phyloP scores from a whole-genome alignment of 2,888 invertebrate species.

The Chydorus sphaericus region DNA sequence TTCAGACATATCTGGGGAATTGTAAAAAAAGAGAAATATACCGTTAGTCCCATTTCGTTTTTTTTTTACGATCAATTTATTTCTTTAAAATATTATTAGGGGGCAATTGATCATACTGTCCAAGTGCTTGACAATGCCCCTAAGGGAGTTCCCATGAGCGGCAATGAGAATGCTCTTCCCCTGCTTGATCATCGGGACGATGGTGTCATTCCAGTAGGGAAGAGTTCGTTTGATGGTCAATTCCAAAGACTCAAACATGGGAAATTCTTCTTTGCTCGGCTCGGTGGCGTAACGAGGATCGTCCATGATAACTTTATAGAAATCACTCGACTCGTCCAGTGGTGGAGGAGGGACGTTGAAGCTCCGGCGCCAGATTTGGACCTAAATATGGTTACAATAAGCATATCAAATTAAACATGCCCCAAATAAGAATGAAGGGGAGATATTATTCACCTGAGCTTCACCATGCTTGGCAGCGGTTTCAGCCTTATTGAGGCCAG shows the following conservation, averaged over 20 bases:
- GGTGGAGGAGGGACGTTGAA: slow-evolving; percentile 68
- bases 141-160: slow-evolving; percentile 71
- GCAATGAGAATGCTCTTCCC: slow-evolving; percentile 66
- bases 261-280: slow-evolving; percentile 53
- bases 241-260: slow-evolving; percentile 66
- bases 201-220: slow-evolving; percentile 72
- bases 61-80: not conserved
- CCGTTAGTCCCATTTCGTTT: too few species aligned
- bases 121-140: slow-evolving; percentile 73
- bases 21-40: too few species aligned
- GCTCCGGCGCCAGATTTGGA: slow-evolving; percentile 71
- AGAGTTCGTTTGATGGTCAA: slow-evolving; percentile 64
- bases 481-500: slow-evolving; percentile 69
- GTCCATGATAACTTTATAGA: slow-evolving; percentile 56
- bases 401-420: not conserved
- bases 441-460: slow-evolving; percentile 43
- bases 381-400: slow-evolving; percentile 30
- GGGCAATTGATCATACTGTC: slow-evolving; percentile 52
- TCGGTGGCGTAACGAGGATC: slow-evolving; percentile 53
- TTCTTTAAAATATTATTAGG: too few species aligned
- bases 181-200: slow-evolving; percentile 67
- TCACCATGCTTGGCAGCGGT: slow-evolving; percentile 74
- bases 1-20: slow-evolving; percentile 45
- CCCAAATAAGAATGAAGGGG: not conserved
- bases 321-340: slow-evolving; percentile 58